phyloP scores from a whole-genome alignment of 2,888 invertebrate genomes.

The Dusona sp. region DNA sequence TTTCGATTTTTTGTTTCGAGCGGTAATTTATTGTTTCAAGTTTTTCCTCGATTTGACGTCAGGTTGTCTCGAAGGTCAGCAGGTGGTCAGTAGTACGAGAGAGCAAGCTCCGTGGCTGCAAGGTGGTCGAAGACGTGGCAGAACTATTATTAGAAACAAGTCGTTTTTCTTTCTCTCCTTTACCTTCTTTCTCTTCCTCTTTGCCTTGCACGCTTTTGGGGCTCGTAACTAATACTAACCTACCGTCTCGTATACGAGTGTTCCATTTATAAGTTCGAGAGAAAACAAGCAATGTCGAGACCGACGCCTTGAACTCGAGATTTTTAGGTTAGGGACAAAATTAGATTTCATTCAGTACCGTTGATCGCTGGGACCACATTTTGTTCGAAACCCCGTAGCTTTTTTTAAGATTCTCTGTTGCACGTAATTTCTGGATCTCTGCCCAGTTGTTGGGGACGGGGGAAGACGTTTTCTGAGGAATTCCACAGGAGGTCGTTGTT shows the following conservation, averaged over 20 bases:
- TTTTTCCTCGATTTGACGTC: conserved; percentile 28
- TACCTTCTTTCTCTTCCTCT: conserved; percentile 12
- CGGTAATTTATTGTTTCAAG: neutral
- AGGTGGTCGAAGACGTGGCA: conserved; percentile 69
- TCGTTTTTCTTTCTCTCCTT: conserved; percentile 20
- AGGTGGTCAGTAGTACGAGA: conserved; percentile 64
- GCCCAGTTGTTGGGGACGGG: conserved; percentile 32
- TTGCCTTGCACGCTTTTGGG: conserved; percentile 22
- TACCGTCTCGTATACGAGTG: conserved; percentile 38
- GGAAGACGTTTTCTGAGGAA: conserved; percentile 26
- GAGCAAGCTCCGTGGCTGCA: conserved; percentile 49
- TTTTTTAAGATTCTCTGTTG: neutral
- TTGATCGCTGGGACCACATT: conserved; percentile 27
- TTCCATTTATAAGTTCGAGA: conserved; percentile 63
- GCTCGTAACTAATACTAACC: conserved; percentile 58
- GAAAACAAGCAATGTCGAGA: neutral
- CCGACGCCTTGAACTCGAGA: conserved; percentile 61
- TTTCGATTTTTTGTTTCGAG: neutral
- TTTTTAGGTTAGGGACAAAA: conserved; percentile 50
- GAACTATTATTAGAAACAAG: conserved; percentile 64
- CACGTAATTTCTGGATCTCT: conserved; percentile 46
- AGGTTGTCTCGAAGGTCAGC: conserved; percentile 65
- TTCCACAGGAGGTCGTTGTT: conserved; percentile 61
- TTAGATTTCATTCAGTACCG: conserved; percentile 51
- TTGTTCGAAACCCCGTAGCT: conserved; percentile 18